A percentile compares a stretch with the other conserved stretches of the same genome.
Conservation (phyloP, 2,797 vertebrate species). For the Intellagama lesueurii region DNA sequence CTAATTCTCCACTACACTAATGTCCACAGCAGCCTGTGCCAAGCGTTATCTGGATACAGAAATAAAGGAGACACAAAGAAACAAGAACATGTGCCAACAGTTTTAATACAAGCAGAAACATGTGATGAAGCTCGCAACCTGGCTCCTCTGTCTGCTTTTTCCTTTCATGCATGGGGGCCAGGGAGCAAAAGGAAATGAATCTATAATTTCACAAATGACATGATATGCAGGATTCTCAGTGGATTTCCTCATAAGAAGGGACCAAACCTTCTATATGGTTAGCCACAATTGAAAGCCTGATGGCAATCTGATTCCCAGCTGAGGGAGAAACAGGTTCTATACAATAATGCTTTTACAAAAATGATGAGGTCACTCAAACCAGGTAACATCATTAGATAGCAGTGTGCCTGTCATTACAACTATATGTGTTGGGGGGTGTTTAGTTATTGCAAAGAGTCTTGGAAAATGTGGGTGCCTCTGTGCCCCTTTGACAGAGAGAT, state of each 20-base stretch:
- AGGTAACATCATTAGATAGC: neutral
- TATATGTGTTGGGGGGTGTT: neutral
- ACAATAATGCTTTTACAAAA: neutral
- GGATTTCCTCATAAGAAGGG: neutral
- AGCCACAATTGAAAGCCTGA: neutral
- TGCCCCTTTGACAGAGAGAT: neutral
- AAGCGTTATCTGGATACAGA: neutral
- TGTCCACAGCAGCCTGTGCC: neutral
- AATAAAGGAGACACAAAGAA: too few species aligned
- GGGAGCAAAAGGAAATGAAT: neutral
- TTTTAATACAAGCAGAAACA: neutral
- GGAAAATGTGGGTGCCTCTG: neutral
- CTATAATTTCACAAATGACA: neutral
- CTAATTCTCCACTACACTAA: neutral
- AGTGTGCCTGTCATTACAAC: neutral
- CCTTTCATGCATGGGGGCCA: neutral
- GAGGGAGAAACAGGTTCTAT: neutral
- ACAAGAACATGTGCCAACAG: neutral
- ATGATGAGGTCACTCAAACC: neutral
- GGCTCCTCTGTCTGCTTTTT: neutral
- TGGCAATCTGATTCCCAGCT: neutral
- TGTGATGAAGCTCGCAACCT: neutral
- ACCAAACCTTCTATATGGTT: neutral
- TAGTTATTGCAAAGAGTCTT: neutral
- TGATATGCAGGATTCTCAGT: conserved; percentile 2